Evolutionary conservation across 2,888 invertebrate species (phyloP).

Genomic region (Cremastinae sp.): DNA sequence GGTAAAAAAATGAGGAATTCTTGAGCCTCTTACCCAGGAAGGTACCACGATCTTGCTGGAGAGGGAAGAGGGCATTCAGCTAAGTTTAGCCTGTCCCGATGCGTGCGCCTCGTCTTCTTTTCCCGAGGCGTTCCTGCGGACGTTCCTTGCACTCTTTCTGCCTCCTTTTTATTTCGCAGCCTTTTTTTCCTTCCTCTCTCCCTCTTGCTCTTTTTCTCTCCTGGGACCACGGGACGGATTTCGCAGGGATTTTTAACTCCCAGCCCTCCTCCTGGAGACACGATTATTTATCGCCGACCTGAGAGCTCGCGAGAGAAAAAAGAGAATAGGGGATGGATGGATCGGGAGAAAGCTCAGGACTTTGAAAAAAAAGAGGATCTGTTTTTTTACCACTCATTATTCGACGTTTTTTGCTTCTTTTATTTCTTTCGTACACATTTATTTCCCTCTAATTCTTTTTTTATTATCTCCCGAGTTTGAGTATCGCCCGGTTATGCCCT

Average conservation of each 20-base stretch:
- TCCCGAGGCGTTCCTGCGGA: slow-evolving; percentile 11
- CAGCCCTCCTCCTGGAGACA: slow-evolving; percentile 34
- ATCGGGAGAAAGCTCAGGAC: slow-evolving; percentile 49
- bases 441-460: slow-evolving; percentile 15
- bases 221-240: slow-evolving; percentile 31
- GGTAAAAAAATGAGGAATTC: slow-evolving; percentile 49
- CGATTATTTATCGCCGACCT: slow-evolving; percentile 64
- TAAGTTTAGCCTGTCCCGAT: slow-evolving; percentile 61
- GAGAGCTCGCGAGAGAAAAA: slow-evolving; percentile 4
- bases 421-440: slow-evolving; percentile 12
- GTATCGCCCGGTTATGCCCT: slow-evolving; percentile 22
- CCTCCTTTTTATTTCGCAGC: slow-evolving; percentile 30
- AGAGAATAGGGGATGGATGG: slow-evolving; percentile 35
- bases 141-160: slow-evolving; percentile 16
- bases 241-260: slow-evolving; percentile 6
- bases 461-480: slow-evolving; percentile 20
- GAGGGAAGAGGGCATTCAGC: slow-evolving; percentile 47
- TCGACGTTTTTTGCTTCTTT: slow-evolving; percentile 25
- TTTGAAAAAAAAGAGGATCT: slow-evolving; percentile 47
- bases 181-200: slow-evolving; percentile 21
- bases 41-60: too few species aligned
- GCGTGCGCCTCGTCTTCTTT: slow-evolving; percentile 4
- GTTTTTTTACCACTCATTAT: slow-evolving; percentile 40
- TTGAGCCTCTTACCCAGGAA: slow-evolving; percentile 26
- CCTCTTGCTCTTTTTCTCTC: slow-evolving; percentile 26